These are phyloP conservation scores for Diplolepis rosae DNA, from an alignment of 2,888 invertebrate species.

Conservation along the genomic window DNA sequence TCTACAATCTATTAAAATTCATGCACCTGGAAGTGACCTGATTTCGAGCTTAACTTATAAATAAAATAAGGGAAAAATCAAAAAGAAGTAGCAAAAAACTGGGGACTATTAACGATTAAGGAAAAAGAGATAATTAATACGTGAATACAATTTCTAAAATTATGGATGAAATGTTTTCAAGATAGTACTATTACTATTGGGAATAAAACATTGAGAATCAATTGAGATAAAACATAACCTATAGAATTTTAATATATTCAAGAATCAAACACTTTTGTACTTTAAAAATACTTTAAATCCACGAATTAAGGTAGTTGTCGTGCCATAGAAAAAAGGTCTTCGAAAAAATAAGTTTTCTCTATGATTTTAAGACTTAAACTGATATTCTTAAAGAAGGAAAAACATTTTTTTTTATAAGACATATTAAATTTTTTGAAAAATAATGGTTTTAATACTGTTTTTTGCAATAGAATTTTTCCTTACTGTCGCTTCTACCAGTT, in stretches of 20 bases:
- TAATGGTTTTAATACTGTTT: no score
- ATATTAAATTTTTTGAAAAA: no score
- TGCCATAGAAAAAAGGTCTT: no score
- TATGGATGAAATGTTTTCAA: neutral
- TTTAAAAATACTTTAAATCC: neutral
- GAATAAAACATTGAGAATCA: neutral
- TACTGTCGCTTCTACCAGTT: no score
- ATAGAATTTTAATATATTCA: neutral
- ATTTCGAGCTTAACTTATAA: constrained; percentile 33
- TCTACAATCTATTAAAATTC: constrained; percentile 45
- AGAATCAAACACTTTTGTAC: constrained; percentile 14
- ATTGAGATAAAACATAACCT: neutral
- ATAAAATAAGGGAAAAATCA: neutral
- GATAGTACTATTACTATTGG: neutral
- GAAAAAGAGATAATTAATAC: neutral
- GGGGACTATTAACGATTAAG: neutral
- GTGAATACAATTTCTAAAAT: neutral
- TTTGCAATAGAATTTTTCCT: no score
- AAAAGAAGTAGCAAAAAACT: neutral
- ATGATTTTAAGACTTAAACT: no score
- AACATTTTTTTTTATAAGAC: no score
- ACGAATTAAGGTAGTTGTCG: no score
- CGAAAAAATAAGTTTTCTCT: no score
- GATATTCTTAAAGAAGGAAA: no score
- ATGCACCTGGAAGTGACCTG: constrained; percentile 25